These are phyloP conservation scores for Passer domesticus DNA, from an alignment of 2,113 vertebrate species.

Conservation along the genomic window DNA sequence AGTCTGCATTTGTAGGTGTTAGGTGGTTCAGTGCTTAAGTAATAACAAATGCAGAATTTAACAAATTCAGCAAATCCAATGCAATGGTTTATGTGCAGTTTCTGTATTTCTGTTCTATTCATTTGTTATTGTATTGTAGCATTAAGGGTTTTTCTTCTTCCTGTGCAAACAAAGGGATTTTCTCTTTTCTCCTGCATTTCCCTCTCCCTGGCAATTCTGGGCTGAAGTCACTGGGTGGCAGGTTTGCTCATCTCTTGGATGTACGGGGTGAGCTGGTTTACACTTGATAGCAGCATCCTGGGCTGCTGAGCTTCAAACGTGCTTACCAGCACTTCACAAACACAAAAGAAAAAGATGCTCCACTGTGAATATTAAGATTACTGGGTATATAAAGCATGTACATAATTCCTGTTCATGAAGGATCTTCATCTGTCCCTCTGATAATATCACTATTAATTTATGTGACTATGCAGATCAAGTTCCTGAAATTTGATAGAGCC, in stretches of 20 bases:
- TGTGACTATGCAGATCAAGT: not conserved
- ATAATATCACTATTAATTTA: not conserved
- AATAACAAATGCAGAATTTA: not conserved
- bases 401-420: not conserved
- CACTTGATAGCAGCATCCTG: not conserved
- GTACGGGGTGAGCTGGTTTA: not conserved
- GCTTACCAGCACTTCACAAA: not conserved
- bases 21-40: not conserved
- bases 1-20: not conserved
- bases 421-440: not conserved
- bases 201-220: not conserved
- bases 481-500: not conserved
- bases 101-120: not conserved
- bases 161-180: not conserved
- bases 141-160: not conserved
- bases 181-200: not conserved
- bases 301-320: not conserved
- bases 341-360: not conserved
- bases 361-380: not conserved
- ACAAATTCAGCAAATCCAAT: not conserved
- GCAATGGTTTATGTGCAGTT: not conserved
- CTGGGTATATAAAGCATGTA: not conserved
- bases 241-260: constrained; percentile 27
- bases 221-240: constrained; percentile 53
- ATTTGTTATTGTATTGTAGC: not conserved